Conservation (phyloP, 2,888 invertebrate genomes). For the Drymonia ruficornis region DNA sequence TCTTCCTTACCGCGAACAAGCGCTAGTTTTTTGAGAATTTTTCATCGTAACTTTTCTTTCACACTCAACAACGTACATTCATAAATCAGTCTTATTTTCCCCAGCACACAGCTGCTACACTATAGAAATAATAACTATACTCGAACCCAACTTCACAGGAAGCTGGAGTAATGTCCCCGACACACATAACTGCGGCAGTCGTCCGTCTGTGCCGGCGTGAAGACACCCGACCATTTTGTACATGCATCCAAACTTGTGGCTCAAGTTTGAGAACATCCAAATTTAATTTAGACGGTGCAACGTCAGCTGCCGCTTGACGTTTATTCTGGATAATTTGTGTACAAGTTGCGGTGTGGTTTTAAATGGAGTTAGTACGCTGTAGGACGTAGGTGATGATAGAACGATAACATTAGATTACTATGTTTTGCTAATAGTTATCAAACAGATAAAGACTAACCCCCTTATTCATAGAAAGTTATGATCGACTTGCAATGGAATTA, state of each 20-base stretch:
- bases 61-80: background rate
- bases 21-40: background rate
- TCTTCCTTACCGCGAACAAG: background rate
- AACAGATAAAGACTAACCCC: no score
- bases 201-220: conserved; percentile 31
- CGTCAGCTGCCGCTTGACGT: conserved; percentile 32
- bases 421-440: no score
- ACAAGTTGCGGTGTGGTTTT: conserved; percentile 56
- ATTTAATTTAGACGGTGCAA: conserved; percentile 64
- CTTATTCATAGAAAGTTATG: no score
- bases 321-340: conserved; percentile 65
- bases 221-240: conserved; percentile 40
- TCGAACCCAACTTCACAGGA: conserved; percentile 36
- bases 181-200: conserved; percentile 46
- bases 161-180: conserved; percentile 45
- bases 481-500: no score
- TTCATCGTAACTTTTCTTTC: background rate
- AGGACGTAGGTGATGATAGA: background rate
- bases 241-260: conserved; percentile 52
- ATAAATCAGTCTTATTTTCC: conserved; percentile 1
- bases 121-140: conserved; percentile 7
- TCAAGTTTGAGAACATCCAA: conserved; percentile 56
- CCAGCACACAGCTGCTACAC: conserved; percentile 1
- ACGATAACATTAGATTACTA: background rate
- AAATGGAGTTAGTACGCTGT: background rate